Evolutionary conservation across 2,888 invertebrate species (phyloP), one percentile per base, ranked within the genome.

Genomic region (Tenodera sinensis): DNA sequence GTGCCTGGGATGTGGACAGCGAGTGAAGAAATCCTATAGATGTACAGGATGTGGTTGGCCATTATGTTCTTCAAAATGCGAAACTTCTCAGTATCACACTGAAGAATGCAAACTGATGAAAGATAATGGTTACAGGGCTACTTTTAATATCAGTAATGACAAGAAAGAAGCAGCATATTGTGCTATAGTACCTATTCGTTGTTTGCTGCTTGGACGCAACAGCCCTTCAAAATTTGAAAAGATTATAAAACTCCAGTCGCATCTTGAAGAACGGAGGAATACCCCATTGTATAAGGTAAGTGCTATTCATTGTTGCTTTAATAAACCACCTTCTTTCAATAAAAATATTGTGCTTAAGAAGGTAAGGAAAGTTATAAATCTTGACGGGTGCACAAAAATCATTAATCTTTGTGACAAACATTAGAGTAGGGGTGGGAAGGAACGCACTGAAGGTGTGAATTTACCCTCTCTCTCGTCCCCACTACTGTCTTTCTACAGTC

Each of bases 21-120:
- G 91, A 81, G 91, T 92, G 27, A 71, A 47, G 3, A 90, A 81
- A 14, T 83, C 85, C 14, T 94, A 95, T 91, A 95, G 95, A 92
- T 96, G 96, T 92, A 93, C 94, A 0, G 93, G 93, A 25, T 97
- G 97, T 92, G 94, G 94, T 27, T 97, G 96, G 96, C 97, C 97
- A 0, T 92, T 96, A 93, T 97, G 97, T 91, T 94, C 95, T 2
- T 92, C 93, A 0, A 92, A 94, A 54, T 97, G 97, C 92, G 95
- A 96, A 91, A 93, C 93, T 81, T 93, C 94, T 25, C 92, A 93
- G 0, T 91, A 93, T 3, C 96, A 96, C 91, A 92, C 93, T 90
- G 94, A 94, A 0, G 96, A 96, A 92, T 97, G 96, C 91, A 93
- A 94, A 91, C 91, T 95, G 8, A 95, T 96, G 95, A 92, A 94